Evolutionary conservation across 2,797 vertebrate genomes (phyloP).

Genomic region (Megaceryle alcyon): DNA sequence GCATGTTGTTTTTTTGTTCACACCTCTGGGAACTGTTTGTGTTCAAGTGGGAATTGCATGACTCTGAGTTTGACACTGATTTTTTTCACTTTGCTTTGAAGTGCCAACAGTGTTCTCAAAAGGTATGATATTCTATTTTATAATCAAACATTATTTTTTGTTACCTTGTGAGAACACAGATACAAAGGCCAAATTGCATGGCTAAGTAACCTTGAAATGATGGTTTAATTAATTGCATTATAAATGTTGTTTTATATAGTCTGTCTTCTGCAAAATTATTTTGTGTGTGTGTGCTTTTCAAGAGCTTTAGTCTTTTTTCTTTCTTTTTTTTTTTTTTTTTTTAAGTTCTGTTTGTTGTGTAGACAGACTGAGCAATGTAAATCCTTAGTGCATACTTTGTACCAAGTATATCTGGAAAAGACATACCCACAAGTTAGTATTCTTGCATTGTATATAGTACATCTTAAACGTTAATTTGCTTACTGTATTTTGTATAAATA

Average conservation of each 20-base stretch:
- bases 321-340: not conserved
- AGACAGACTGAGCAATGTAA: not conserved
- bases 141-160: not conserved
- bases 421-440: not conserved
- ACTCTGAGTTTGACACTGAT: not conserved
- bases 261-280: not conserved
- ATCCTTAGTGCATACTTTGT: not conserved
- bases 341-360: not conserved
- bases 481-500: not conserved
- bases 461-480: not conserved
- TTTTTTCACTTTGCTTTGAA: conserved; percentile 36
- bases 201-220: not conserved
- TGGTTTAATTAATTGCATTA: not conserved
- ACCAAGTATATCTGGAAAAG: not conserved
- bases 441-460: not conserved
- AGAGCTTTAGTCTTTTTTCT: not conserved
- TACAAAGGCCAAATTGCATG: not conserved
- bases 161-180: not conserved
- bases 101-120: conserved; percentile 9
- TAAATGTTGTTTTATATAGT: not conserved
- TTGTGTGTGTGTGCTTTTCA: not conserved
- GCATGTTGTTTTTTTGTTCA: not conserved
- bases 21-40: not conserved
- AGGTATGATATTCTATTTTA: not conserved
- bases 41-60: not conserved